Evolutionary conservation across 1,140 invertebrate genomes (phyloP).

Genomic region (Drosophila bocqueti): DNA sequence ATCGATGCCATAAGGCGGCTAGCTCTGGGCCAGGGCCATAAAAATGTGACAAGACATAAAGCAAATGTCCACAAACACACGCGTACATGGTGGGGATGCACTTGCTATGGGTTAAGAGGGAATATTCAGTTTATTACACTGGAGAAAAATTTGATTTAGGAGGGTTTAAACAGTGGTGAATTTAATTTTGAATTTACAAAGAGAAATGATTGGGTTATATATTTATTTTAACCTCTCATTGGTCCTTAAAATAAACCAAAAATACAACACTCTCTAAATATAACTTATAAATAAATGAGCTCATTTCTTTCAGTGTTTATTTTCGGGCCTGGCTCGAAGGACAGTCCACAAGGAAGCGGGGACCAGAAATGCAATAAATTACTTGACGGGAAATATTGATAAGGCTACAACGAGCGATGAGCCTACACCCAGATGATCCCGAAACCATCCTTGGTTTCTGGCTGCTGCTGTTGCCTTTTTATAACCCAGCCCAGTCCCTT

Average conservation of each 20-base stretch:
- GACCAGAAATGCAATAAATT: slow-evolving; percentile 77
- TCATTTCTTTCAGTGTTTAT: neutral
- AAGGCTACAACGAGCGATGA: slow-evolving; percentile 62
- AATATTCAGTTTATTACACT: slow-evolving; percentile 2
- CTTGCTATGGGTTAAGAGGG: slow-evolving; percentile 53
- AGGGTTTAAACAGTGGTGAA: rapidly evolving
- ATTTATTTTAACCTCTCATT: too few relatives aligned
- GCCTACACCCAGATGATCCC: slow-evolving; percentile 59
- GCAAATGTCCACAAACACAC: slow-evolving; percentile 57
- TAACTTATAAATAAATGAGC: too few relatives aligned
- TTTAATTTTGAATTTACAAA: neutral
- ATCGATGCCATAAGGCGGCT: slow-evolving; percentile 73
- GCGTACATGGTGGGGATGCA: slow-evolving; percentile 21
- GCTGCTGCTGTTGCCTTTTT: slow-evolving; percentile 44
- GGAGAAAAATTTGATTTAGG: neutral
- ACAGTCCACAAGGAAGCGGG: slow-evolving; percentile 55
- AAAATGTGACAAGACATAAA: slow-evolving; percentile 80
- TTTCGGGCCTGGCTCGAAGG: slow-evolving; percentile 34
- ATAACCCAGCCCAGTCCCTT: slow-evolving; percentile 45
- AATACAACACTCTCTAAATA: too few relatives aligned
- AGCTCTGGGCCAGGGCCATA: slow-evolving; percentile 44
- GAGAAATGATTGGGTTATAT: too few relatives aligned
- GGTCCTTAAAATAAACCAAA: too few relatives aligned
- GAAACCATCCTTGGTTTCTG: slow-evolving; percentile 44
- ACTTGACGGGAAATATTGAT: slow-evolving; percentile 84